A percentile compares a stretch with the other conserved stretches of the same genome.
phyloP scores from a whole-genome alignment of 2,888 invertebrate genomes.

The Microctonus brassicae region DNA sequence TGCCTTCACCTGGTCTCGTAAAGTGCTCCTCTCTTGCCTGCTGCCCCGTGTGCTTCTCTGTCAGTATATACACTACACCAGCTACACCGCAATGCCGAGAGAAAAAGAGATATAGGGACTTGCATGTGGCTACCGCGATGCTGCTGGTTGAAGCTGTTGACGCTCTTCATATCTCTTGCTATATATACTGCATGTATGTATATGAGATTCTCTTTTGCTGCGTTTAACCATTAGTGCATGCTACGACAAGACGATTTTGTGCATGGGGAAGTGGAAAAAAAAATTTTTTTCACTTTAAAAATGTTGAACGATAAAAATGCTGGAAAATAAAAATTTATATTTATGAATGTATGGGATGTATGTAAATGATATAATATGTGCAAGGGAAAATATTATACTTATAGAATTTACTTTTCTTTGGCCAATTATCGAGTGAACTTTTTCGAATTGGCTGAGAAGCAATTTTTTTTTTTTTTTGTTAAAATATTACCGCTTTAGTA shows the following conservation, averaged over 20 bases:
- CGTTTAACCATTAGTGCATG: background rate
- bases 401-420: slow-evolving; percentile 9
- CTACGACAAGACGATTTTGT: background rate
- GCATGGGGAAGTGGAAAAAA: background rate
- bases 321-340: background rate
- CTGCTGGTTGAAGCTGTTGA: background rate
- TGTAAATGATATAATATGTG: no score
- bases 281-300: background rate
- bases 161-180: background rate
- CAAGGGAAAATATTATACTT: background rate
- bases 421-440: slow-evolving; percentile 7
- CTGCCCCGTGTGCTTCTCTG: background rate
- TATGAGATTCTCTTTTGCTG: background rate
- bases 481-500: background rate
- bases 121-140: slow-evolving; percentile 15
- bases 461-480: background rate
- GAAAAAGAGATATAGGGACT: slow-evolving; percentile 22
- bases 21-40: slow-evolving; percentile 23
- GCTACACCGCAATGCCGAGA: slow-evolving; percentile 12
- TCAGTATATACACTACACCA: slow-evolving; percentile 21
- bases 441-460: background rate
- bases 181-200: background rate
- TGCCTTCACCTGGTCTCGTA: slow-evolving; percentile 47
- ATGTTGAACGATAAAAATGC: background rate
- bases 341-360: background rate